Evolutionary conservation across 2,113 vertebrate genomes (phyloP).

Genomic region (Oryzias melastigma): DNA sequence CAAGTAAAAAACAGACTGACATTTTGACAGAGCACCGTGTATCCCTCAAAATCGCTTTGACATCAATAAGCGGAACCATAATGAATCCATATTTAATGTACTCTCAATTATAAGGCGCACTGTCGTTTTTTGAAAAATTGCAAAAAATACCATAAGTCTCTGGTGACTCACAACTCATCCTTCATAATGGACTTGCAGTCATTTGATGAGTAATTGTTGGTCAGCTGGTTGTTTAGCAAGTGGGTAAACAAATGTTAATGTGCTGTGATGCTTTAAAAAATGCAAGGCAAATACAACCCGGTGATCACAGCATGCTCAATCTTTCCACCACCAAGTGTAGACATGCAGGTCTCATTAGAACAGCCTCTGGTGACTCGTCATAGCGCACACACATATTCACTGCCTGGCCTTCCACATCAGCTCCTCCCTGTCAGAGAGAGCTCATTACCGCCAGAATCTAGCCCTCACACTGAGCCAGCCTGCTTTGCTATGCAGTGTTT

Average conservation of each 20-base stretch:
- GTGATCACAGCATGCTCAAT: conserved; percentile 42
- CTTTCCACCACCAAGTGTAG: conserved; percentile 34
- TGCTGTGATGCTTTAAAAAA: conserved; percentile 14
- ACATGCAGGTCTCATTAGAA: conserved; percentile 53
- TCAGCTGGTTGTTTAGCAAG: conserved; percentile 25
- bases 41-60: too few relatives aligned
- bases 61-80: too few relatives aligned
- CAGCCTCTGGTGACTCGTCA: conserved; percentile 47
- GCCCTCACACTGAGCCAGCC: conserved; percentile 73
- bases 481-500: conserved; percentile 72
- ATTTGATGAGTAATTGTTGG: conserved; percentile 19
- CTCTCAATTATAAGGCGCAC: too few relatives aligned
- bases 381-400: conserved; percentile 13
- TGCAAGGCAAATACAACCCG: conserved; percentile 33
- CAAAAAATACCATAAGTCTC: conserved; percentile 16
- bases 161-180: conserved; percentile 25
- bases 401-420: conserved; percentile 59
- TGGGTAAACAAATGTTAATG: conserved; percentile 15
- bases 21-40: too few relatives aligned
- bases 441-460: conserved; percentile 67
- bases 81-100: too few relatives aligned
- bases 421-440: conserved; percentile 65
- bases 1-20: too few relatives aligned
- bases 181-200: conserved; percentile 13
- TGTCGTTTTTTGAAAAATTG: too few relatives aligned